Base-by-base conservation (phyloP, 2,888 invertebrate species). In the Troides aeacus region DNA sequence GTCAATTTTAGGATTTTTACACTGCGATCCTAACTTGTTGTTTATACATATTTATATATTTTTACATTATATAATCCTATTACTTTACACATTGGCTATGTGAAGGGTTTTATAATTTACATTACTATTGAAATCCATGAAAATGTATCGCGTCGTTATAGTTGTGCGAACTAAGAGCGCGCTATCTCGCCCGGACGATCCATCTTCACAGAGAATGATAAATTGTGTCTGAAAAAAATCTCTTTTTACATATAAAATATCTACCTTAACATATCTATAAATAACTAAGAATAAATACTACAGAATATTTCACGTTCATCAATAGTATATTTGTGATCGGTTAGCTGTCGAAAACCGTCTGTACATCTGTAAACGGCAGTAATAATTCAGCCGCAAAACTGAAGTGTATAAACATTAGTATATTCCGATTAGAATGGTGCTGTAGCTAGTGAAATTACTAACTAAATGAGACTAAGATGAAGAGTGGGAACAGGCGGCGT, bases 121-220 rank as follows among this genome's bases (percentile, higher is more conserved):
- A 46, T 59, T 65, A 65, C 46, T 59, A 36, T 61, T 15, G 5
- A 42, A 42, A 21, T 23, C 23, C 30, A 39, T 23, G 42, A 69
- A 65, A 65, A 62, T 57, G 46, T 65, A 42, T 69, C 65, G 60
- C 8, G 57, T 59, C 53, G 50, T 61, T 18, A 64, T 23, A 64
- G 64, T 62, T 57, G 63, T 64, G 64, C 24, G 59, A 57, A 58
- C 61, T 57, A 46, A 64, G 57, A 46, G 42, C 46, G 53, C 64
- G 60, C 57, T 69, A 50, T 61, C 62, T 57, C 46, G 23, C 21
- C 65, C 36, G 56, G 30, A 36, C 57, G 57, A 69, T 69, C 65
- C 65, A 62, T 69, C 66, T 60, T 60, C 65, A 65, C 62, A 58
- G 30, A 42, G 50, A 58, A 65, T 65, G 65, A 69, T 58, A 69